Evolutionary conservation across 2,797 vertebrate species (phyloP), one percentile per base, ranked within the genome.

Genomic region (Falco rusticolus): DNA sequence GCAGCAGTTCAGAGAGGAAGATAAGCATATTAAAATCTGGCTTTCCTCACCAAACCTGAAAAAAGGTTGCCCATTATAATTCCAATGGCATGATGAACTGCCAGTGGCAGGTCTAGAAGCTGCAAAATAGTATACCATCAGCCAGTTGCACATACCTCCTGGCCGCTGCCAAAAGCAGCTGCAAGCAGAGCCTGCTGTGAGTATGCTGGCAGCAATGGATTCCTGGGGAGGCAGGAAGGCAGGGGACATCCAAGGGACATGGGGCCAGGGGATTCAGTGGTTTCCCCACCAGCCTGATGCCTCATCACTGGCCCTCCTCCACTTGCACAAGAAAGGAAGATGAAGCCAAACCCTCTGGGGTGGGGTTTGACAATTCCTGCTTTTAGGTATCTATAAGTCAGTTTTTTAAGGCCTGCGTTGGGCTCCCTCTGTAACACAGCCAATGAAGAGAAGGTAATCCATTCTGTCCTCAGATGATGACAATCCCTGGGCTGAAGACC

Each of bases 71-170:
- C 45, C 53, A 13, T 75, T 84, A 37, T 12, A 57, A 89, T 87
- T 81, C 69, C 16, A 47, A 4, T 7, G 19, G 8, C 31, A 37
- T 2, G 4, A 69, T 34, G 26, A 89, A 51, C 28, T 41, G 33
- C 43, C 57, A 57, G 61, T 21, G 65, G 43, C 48, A 65, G 89
- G 51, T 14, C 70, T 64, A 85, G 71, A 76, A 77, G 28, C 37
- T 64, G 29, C n/a, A 89, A 82, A 91, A 70, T 33, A 47, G 54
- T 22, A 26, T 19, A 22, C 31, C 17, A 48, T 63, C 64, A 76
- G n/a, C 20, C 0, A 0, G 47, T 47, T 16, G 14, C 25, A n/a
- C 47, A 39, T 37, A 51, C 25, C 37, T 76, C 25, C 60, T 37
- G 28, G 26, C 41, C 64, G 63, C 80, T 83, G 75, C 45, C 61